Evolutionary conservation across 1,140 invertebrate genomes (phyloP).

Genomic region (Achatina immaculata): DNA sequence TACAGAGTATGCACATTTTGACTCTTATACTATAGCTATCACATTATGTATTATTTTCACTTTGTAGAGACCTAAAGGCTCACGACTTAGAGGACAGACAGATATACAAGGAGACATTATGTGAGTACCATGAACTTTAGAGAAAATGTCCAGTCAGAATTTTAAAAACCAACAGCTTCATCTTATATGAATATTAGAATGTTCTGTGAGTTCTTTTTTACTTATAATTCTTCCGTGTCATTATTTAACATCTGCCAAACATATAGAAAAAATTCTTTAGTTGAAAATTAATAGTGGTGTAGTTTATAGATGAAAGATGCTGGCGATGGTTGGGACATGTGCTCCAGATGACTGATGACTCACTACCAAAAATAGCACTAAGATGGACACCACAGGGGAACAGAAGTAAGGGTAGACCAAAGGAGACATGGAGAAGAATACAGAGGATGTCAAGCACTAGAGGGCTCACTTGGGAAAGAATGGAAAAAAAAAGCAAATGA

Average conservation of each 20-base stretch:
- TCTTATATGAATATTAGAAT: background rate
- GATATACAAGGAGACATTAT: background rate
- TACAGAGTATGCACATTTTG: background rate
- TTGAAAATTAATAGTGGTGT: too few relatives aligned
- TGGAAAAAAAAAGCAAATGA: too few relatives aligned
- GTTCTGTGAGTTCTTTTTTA: background rate
- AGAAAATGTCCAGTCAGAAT: background rate
- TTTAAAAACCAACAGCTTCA: background rate
- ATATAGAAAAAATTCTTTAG: background rate
- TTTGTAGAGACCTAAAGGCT: background rate
- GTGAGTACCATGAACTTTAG: background rate
- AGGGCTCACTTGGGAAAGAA: too few relatives aligned
- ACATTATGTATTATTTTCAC: too few relatives aligned
- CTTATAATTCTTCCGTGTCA: background rate
- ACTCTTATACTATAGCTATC: background rate
- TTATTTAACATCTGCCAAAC: background rate
- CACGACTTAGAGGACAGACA: conserved; percentile 14
- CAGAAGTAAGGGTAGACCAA: too few relatives aligned
- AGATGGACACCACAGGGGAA: too few relatives aligned
- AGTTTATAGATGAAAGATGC: too few relatives aligned
- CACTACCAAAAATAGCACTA: too few relatives aligned
- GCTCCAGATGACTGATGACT: too few relatives aligned
- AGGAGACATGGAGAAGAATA: too few relatives aligned
- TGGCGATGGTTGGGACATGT: too few relatives aligned
- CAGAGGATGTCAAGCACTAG: too few relatives aligned